These are phyloP conservation scores for Apamea crenata DNA, from an alignment of 2,888 invertebrate genomes.

Conservation along the genomic window DNA sequence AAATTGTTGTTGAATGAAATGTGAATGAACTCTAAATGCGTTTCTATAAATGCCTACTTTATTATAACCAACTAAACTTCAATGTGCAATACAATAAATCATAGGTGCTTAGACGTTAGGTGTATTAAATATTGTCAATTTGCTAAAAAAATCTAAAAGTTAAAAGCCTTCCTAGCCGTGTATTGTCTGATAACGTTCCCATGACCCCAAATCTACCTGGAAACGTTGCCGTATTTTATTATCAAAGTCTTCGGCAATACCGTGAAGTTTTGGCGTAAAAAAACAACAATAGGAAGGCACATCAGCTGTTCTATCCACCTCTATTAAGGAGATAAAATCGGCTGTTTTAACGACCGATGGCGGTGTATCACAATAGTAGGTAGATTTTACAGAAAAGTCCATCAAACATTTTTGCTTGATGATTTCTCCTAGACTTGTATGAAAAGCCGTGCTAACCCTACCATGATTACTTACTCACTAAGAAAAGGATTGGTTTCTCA, in stretches of 20 bases:
- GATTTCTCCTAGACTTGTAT: not conserved
- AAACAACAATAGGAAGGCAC: constrained; percentile 57
- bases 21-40: not conserved
- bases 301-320: constrained; percentile 47
- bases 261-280: constrained; percentile 45
- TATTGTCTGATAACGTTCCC: constrained; percentile 45
- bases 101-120: not conserved
- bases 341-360: constrained; percentile 37
- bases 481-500: no score
- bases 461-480: no score
- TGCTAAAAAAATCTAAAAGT: constrained; percentile 5
- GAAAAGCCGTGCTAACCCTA: not conserved
- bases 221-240: constrained; percentile 39
- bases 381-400: constrained; percentile 21
- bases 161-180: not conserved
- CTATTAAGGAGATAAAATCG: constrained; percentile 49
- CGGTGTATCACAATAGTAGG: constrained; percentile 4
- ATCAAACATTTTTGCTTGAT: constrained; percentile 4
- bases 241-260: constrained; percentile 29
- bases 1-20: not conserved
- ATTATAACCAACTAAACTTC: not conserved
- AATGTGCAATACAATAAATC: not conserved
- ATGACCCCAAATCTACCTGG: constrained; percentile 58
- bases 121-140: not conserved
- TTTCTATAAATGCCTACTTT: not conserved